Evolutionary conservation across 2,113 vertebrate genomes (phyloP), one percentile per base, ranked within the genome.

Genomic region (Equus przewalskii): DNA sequence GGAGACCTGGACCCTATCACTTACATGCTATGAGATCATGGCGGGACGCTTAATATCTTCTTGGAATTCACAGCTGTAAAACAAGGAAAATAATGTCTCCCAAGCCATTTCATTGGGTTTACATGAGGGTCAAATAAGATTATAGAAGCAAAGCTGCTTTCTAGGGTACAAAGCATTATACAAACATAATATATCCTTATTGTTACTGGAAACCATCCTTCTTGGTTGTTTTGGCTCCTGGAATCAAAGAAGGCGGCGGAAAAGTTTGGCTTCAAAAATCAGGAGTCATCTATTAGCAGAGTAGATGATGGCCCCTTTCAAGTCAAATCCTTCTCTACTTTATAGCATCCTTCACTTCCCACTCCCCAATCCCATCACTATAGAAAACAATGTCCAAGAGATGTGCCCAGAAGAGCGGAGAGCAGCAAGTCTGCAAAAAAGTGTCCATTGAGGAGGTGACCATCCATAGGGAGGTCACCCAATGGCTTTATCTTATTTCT

Each of bases 1-100:
- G 54, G 78, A 96, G 91, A 87, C 78, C 3, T 30, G 19, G 30
- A 19, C 67, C 78, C 67, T 79, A 75, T 90, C 56, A 26, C 58
- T 96, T 80, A 70, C 8, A 2, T 94, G n/a, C 72, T 93, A 94
- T 96, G 89, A 97, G 72, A 79, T 96, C 96, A 97, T 62, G 60
- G 96, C 22, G 5, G 96, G 96, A 97, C 85, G 73, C 81, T 97
- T 94, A 93, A 44, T 92, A 92, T 83, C 76, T 90, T 95, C 81
- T 93, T 91, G 58, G 70, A 93, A 89, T 96, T 90, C 78, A 67
- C 26, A 62, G 72, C 28, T 56, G 5, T 88, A 75, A 97, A 97
- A 95, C 72, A 94, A 95, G 81, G 82, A 96, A 94, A 97, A 46
- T 15, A 94, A 96, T 84, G 58, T 36, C 89, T 96, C 89, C 89